Percentiles rank a stretch among this genome's conserved stretches.
Evolutionary conservation across 2,113 vertebrate genomes (phyloP).

Genomic region (Apodemus sylvaticus): DNA sequence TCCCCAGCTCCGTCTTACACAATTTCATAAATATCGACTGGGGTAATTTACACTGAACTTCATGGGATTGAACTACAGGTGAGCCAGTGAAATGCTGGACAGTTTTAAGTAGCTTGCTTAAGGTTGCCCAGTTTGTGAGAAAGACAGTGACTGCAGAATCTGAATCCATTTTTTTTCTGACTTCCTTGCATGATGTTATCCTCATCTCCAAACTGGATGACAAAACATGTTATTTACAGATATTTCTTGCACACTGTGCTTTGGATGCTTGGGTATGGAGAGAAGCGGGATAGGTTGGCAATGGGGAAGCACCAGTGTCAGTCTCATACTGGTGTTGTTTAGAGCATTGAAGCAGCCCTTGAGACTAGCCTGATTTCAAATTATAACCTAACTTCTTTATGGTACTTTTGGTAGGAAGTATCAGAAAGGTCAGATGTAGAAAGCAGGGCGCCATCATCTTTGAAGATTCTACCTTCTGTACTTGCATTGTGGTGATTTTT

Average conservation of each 20-base stretch:
- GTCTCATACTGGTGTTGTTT: accelerated
- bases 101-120: background rate
- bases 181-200: background rate
- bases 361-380: background rate
- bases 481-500: background rate
- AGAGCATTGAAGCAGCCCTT: background rate
- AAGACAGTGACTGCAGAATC: background rate
- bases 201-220: background rate
- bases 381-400: background rate
- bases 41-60: background rate
- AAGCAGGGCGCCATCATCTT: background rate
- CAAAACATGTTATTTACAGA: background rate
- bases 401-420: background rate
- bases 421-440: background rate
- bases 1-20: background rate
- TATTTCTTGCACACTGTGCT: background rate
- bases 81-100: background rate
- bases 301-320: accelerated
- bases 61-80: background rate
- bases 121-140: background rate
- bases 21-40: constrained; percentile 3
- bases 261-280: no score
- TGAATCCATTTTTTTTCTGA: background rate
- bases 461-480: background rate
- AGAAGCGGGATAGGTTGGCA: accelerated